Evolutionary conservation across 2,888 invertebrate genomes (phyloP), one percentile per base, ranked within the genome.

Genomic region (Rambutsinella grinnellia): DNA sequence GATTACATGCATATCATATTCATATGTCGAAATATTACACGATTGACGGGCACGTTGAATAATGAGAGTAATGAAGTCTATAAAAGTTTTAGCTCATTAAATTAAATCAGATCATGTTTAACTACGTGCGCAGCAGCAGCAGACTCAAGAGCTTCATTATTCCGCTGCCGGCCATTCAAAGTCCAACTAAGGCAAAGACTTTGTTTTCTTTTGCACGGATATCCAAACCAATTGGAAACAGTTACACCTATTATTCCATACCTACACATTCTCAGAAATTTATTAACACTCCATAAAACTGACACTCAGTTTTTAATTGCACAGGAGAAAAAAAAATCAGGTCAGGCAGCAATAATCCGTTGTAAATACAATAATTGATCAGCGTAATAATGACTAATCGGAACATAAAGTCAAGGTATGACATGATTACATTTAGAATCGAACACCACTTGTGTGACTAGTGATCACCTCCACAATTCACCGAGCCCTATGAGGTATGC

Each of bases 391-490:
- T 63, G 54, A 56, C 49, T 70, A 56, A 51, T 51, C 49, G 63
- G 54, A 56, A 44, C 70, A 70, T 70, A 46, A 62, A 70, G 56
- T 62, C 70, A 70, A 56, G 70, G 53, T 61, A 69, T 69, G 69
- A 69, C 61, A 61, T 53, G 69, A 69, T 36, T 69, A 36, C 57
- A 28, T 23, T 65, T 10, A 36, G 36, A 36, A 65, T 53, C 53
- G n/a, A n/a, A n/a, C n/a, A n/a, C 19, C 57, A 23, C 46, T 19
- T 46, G 24, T 26, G 54, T 61, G 46, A 3, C n/a, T 28, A 47
- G 24, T 44, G 46, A 61, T 47, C 13, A 51, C 51, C 23, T 8
- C 44, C 61, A 47, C 28, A 51, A 6, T 15, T 51, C 13, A 17
- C 13, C 13, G 44, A 13, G 13, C 8, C 13, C 13, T 8, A 13